These are phyloP conservation scores for Seladonia tumulorum DNA, from an alignment of 2,888 invertebrate genomes.

Conservation along the genomic window DNA sequence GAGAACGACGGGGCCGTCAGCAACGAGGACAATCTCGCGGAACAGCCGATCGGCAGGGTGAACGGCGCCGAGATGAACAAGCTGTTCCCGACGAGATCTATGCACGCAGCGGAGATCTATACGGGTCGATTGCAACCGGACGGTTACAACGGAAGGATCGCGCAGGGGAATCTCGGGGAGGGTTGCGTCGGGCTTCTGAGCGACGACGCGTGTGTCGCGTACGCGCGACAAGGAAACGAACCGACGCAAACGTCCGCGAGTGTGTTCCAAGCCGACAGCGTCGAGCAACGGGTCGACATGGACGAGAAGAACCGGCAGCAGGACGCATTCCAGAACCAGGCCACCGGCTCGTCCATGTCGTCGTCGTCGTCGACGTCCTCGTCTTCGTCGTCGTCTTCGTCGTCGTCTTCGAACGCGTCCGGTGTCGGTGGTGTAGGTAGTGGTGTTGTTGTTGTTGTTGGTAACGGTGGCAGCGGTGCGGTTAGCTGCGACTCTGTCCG, in stretches of 20 bases:
- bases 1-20: slow-evolving; percentile 51
- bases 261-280: slow-evolving; percentile 57
- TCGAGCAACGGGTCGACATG: slow-evolving; percentile 55
- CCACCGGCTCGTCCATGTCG: slow-evolving; percentile 53
- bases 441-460: slow-evolving; percentile 30
- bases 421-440: slow-evolving; percentile 49
- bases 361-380: slow-evolving; percentile 50
- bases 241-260: slow-evolving; percentile 47
- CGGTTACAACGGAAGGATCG: slow-evolving; percentile 56
- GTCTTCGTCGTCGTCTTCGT: slow-evolving; percentile 42
- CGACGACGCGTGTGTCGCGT: slow-evolving; percentile 65
- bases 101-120: slow-evolving; percentile 55
- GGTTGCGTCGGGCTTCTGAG: slow-evolving; percentile 54
- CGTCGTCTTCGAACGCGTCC: slow-evolving; percentile 41
- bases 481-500: slow-evolving; percentile 86
- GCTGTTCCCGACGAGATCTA: slow-evolving; percentile 57
- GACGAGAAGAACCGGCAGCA: slow-evolving; percentile 70
- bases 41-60: slow-evolving; percentile 45
- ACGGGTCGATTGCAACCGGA: slow-evolving; percentile 19
- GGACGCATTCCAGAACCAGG: slow-evolving; percentile 67
- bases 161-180: slow-evolving; percentile 50
- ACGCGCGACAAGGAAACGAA: slow-evolving; percentile 53
- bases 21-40: slow-evolving; percentile 33
- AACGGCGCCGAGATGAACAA: slow-evolving; percentile 56
- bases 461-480: slow-evolving; percentile 50